These are phyloP conservation scores for Pagrus major DNA, from an alignment of 2,113 vertebrate genomes.

Conservation along the genomic window DNA sequence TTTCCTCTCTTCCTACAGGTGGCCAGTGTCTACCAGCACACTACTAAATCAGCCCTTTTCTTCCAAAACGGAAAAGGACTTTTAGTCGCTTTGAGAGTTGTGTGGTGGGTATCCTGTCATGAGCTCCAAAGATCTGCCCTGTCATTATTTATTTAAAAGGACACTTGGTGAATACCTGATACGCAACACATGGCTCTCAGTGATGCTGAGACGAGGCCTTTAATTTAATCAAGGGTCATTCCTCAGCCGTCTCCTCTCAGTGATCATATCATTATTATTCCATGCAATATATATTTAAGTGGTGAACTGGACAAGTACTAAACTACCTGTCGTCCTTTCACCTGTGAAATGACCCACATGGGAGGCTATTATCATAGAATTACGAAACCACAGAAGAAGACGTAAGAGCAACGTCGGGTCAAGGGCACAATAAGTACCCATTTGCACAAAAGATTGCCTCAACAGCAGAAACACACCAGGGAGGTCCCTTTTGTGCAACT, in stretches of 20 bases:
- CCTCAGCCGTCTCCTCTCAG: slow-evolving; percentile 12
- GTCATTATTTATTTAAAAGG: slow-evolving; percentile 52
- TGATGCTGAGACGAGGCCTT: slow-evolving; percentile 8
- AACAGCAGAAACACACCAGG: slow-evolving; percentile 18
- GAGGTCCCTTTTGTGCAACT: slow-evolving; percentile 15
- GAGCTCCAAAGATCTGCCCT: slow-evolving; percentile 24
- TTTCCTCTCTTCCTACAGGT: slow-evolving; percentile 75
- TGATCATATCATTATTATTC: neutral
- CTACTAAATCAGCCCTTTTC: slow-evolving; percentile 56
- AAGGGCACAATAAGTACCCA: slow-evolving; percentile 26
- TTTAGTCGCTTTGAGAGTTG: neutral
- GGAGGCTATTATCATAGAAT: slow-evolving; percentile 45
- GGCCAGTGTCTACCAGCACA: slow-evolving; percentile 51
- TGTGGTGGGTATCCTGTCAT: slow-evolving; percentile 31
- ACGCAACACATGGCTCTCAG: slow-evolving; percentile 34
- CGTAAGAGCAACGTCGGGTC: slow-evolving; percentile 7
- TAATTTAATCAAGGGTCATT: slow-evolving; percentile 41
- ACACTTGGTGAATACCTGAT: slow-evolving; percentile 46
- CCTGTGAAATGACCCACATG: slow-evolving; percentile 22
- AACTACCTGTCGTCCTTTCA: slow-evolving; percentile 41
- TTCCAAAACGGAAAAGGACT: slow-evolving; percentile 32
- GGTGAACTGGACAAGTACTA: slow-evolving; percentile 42
- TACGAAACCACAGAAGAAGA: slow-evolving; percentile 54
- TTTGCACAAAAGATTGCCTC: slow-evolving; percentile 37
- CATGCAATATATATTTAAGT: slow-evolving; percentile 57